Evolutionary conservation across 2,797 vertebrate genomes (phyloP), one percentile per base, ranked within the genome.

Genomic region (Xiphophorus birchmanni): DNA sequence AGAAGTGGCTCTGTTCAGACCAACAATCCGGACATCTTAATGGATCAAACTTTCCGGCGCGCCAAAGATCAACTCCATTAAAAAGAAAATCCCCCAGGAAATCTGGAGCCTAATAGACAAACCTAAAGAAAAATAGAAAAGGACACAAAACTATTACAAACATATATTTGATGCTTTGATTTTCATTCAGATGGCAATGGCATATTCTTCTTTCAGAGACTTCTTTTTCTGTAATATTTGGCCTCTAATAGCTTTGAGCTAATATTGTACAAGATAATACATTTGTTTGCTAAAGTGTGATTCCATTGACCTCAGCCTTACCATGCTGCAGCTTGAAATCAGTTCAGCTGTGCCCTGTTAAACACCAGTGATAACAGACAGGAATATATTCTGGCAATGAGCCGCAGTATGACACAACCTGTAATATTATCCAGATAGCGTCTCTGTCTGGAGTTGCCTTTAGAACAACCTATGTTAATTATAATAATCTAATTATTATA

Each of bases 401-500:
- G 58, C 77, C 40, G 67, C 1, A 0, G 42, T 2, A 23, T 86
- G 78, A 71, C 44, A 84, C 65, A 84, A 45, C 83, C 67, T 87
- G 76, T 86, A 87, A 86, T 76, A 63, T 78, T 82, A 65, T 89
- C 65, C 52, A 83, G 85, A 87, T 44, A 86, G 73, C 86, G 88
- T 85, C 54, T 80, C 69, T 79, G 79, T 84, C 75, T 78, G 72
- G 73, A 80, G 63, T 78, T 0, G 15, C 60, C 47, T 79, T n/a
- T 52, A 13, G 75, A n/a, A 82, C 56, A 40, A 11, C 13, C 18
- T 78, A 5, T 84, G 58, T 81, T 90, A 77, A 90, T 93, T 88
- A 79, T 6, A 74, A 87, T 82, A 79, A 83, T 86, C 35, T 78
- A 91, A 93, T 85, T 79, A 86, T 54, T 76, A 85, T 87, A 82